Base-by-base conservation (phyloP, 2,113 vertebrate species). In the Sus scrofa region DNA sequence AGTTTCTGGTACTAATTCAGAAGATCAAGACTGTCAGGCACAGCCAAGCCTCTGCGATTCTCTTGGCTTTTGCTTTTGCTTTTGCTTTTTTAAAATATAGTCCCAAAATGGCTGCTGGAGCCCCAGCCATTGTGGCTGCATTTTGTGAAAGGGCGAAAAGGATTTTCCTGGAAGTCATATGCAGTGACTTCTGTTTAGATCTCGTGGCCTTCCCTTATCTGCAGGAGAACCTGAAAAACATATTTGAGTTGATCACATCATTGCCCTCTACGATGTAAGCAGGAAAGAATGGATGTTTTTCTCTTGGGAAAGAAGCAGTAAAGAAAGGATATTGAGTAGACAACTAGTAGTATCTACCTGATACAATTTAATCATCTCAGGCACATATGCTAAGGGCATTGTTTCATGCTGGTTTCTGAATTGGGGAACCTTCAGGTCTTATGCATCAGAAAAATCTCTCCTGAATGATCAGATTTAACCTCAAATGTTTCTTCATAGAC, bases 391-490 rank as follows among this genome's bases (percentile, higher is more conserved):
- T 16, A 50, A 54, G 82, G 62, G 27, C 37, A 65, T 19, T 71
- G 44, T 65, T 88, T 91, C 34, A 56, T 91, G 58, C 62, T 78
- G 15, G 2, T 84, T 88, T 96, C 73, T 62, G 60, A 91, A 52
- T 20, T 52, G 58, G 44, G 30, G 26, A 81, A 82, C 78, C 93
- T 85, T 88, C 13, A 77, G 86, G 54, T 97, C 32, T 34, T 84
- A 14, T 34, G 34, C 90, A 70, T 71, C 44, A 77, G 16, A 44
- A 22, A 22, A 58, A 82, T 89, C 68, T 19, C 68, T 82, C 50
- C 34, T 77, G 81, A 94, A 62, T 67, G 34, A 79, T 58, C 58
- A 60, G n/a, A 63, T 92, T 86, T 60, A 27, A 52, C 58, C 9
- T 37, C 18, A 19, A 4, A 50, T 75, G 32, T 37, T 81, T 74